These are phyloP conservation scores for Pelmatolapia mariae DNA, from an alignment of 2,113 vertebrate genomes.

Conservation along the genomic window DNA sequence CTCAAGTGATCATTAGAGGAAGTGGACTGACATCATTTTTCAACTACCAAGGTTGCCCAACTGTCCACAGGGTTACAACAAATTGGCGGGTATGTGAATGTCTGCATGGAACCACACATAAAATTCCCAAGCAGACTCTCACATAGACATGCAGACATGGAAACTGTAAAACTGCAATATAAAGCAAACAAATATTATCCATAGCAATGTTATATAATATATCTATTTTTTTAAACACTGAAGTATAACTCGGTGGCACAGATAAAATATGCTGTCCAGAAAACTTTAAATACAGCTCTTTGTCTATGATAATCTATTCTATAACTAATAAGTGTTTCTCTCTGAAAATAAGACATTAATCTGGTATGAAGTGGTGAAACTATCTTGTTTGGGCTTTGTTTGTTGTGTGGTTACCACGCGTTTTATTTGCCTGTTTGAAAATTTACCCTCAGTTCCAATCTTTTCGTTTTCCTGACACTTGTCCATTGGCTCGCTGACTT, in stretches of 20 bases:
- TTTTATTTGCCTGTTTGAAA: background rate
- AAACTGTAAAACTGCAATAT: background rate
- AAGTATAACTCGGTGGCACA: background rate
- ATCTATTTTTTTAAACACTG: background rate
- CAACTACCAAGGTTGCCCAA: background rate
- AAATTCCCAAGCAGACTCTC: background rate
- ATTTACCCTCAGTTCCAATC: background rate
- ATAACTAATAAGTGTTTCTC: background rate
- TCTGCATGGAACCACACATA: background rate
- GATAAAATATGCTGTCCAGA: background rate
- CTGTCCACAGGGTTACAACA: background rate
- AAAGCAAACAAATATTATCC: background rate
- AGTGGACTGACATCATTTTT: background rate
- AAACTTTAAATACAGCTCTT: background rate
- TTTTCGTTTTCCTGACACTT: background rate
- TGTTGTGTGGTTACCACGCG: background rate
- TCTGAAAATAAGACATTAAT: background rate
- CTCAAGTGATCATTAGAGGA: background rate
- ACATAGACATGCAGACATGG: background rate
- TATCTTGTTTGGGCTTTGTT: background rate
- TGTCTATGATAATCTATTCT: background rate
- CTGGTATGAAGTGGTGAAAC: background rate
- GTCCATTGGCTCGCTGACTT: background rate
- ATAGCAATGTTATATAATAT: background rate
- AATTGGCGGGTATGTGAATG: background rate